Percentiles rank a stretch among this genome's conserved stretches.
Conservation (phyloP, 1,140 invertebrate species). For the Ruditapes philippinarum region DNA sequence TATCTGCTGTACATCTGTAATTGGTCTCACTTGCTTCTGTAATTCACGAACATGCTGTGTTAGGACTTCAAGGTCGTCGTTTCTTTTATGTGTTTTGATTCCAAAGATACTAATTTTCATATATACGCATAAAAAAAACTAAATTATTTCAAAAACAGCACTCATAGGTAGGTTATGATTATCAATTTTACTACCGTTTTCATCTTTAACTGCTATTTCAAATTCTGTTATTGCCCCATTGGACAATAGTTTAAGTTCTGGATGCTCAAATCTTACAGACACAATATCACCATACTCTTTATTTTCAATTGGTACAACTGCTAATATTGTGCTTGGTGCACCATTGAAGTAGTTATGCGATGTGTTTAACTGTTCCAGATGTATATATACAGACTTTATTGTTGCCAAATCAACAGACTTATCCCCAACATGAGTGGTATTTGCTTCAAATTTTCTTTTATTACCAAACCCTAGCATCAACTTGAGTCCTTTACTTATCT, state of each 20-base stretch:
- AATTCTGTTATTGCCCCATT: no score
- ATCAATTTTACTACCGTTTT: not conserved
- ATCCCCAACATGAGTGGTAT: not conserved
- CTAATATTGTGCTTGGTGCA: not conserved
- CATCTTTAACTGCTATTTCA: not conserved
- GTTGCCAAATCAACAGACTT: conserved; percentile 24
- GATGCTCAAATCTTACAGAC: not conserved
- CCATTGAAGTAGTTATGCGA: conserved; percentile 25
- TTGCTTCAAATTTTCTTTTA: not conserved
- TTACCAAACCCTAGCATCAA: not conserved
- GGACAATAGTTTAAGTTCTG: not conserved
- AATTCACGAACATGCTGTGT: no score
- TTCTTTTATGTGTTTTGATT: no score
- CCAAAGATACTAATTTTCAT: no score
- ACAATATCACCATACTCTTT: not conserved
- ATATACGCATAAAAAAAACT: no score
- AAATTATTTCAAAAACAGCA: no score
- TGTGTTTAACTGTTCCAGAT: conserved; percentile 37
- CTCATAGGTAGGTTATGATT: no score
- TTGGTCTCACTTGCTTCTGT: no score
- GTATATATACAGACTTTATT: conserved; percentile 13
- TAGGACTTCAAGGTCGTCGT: no score
- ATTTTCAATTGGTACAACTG: not conserved
- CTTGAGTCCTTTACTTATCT: not conserved
- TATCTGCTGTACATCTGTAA: no score